phyloP scores from a whole-genome alignment of 2,113 vertebrate genomes.

The Myocastor coypus region DNA sequence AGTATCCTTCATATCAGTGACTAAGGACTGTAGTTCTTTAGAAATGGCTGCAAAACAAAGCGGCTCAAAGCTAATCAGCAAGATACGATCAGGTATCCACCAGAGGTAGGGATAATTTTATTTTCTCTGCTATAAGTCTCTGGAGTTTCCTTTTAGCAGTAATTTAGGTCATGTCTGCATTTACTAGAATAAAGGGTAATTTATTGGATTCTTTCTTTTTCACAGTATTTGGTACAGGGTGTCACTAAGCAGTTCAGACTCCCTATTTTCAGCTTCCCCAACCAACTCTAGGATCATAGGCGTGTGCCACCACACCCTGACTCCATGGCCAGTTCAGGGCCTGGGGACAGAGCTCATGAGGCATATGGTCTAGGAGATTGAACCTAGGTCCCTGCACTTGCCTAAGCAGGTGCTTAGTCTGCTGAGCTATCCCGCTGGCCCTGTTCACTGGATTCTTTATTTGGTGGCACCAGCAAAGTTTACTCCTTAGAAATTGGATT shows the following conservation, averaged over 20 bases:
- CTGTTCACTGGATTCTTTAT: conserved; percentile 24
- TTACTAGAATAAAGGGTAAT: conserved; percentile 52
- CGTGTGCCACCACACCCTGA: too few relatives aligned
- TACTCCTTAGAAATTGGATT: neutral
- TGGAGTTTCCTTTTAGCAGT: conserved; percentile 8
- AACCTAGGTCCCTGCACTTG: too few relatives aligned
- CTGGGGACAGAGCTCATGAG: too few relatives aligned
- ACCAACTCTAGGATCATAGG: too few relatives aligned
- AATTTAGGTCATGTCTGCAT: conserved; percentile 50
- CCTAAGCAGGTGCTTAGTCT: too few relatives aligned
- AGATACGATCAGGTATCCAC: conserved; percentile 68
- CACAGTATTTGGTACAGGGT: too few relatives aligned
- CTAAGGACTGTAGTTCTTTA: conserved; percentile 49
- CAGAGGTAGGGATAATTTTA: conserved; percentile 37
- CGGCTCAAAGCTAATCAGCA: neutral
- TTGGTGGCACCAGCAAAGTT: neutral
- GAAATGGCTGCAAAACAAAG: conserved; percentile 20
- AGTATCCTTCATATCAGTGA: conserved; percentile 63
- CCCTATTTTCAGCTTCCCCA: too few relatives aligned
- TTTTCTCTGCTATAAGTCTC: conserved; percentile 46
- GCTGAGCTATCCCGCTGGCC: too few relatives aligned
- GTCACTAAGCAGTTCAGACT: too few relatives aligned
- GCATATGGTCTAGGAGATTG: too few relatives aligned
- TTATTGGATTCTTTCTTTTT: neutral
- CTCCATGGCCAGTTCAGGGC: too few relatives aligned